Evolutionary conservation across 2,113 vertebrate species (phyloP).

Genomic region (Tricholaema leucomelas): DNA sequence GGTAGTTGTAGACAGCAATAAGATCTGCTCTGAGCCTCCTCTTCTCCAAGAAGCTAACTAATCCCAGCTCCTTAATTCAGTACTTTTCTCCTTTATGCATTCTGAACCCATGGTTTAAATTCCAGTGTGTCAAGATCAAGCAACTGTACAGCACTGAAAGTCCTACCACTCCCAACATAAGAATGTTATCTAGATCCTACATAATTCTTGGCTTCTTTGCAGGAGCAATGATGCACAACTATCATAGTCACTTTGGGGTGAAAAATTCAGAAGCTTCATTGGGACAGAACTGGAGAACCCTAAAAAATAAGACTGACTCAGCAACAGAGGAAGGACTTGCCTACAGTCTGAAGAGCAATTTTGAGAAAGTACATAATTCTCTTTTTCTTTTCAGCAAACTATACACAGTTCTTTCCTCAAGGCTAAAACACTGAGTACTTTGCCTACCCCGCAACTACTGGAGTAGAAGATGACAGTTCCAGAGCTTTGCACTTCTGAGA

Average conservation of each 20-base stretch:
- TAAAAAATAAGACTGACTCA: background rate
- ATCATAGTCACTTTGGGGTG: background rate
- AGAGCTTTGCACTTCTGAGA: background rate
- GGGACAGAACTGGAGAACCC: background rate
- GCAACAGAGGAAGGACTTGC: background rate
- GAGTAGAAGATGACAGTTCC: background rate
- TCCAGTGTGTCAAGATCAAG: too few relatives aligned
- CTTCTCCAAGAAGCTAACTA: too few relatives aligned
- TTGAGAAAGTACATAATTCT: background rate
- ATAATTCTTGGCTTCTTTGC: background rate
- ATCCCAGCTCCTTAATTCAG: too few relatives aligned
- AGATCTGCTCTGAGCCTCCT: too few relatives aligned
- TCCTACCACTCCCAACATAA: too few relatives aligned
- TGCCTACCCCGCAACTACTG: background rate
- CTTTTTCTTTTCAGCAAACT: background rate
- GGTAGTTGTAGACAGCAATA: too few relatives aligned
- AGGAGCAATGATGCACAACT: background rate
- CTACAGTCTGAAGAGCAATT: background rate
- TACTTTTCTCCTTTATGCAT: too few relatives aligned
- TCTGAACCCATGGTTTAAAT: too few relatives aligned
- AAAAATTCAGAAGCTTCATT: background rate
- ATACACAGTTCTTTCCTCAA: background rate
- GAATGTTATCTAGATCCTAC: background rate
- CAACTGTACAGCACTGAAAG: too few relatives aligned
- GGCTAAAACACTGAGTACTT: background rate